Evolutionary conservation across 2,888 invertebrate species (phyloP).

Genomic region (Xylophagus ater): DNA sequence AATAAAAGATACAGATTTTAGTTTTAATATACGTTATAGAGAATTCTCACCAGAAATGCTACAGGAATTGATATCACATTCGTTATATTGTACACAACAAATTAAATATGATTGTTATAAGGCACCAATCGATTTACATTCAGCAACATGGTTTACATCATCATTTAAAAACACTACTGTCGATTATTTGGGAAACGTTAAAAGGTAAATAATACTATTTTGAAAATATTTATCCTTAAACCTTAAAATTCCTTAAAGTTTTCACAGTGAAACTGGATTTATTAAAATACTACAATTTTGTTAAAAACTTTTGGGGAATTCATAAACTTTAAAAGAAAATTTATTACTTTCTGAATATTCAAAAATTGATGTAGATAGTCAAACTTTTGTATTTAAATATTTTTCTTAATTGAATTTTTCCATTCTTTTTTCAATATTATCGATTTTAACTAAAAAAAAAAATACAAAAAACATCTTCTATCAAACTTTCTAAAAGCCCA

Average conservation of each 20-base stretch:
- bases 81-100: conserved; percentile 77
- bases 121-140: conserved; percentile 75
- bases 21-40: conserved; percentile 73
- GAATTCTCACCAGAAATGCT: conserved; percentile 87
- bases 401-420: too few species aligned
- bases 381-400: too few species aligned
- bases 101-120: conserved; percentile 84
- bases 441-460: too few species aligned
- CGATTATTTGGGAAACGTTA: conserved; percentile 74
- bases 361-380: too few species aligned
- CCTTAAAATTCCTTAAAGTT: too few species aligned
- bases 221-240: too few species aligned
- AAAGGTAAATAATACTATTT: conserved; percentile 57
- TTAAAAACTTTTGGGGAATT: too few species aligned
- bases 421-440: too few species aligned
- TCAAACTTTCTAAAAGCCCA: background rate
- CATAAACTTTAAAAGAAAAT: too few species aligned
- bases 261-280: too few species aligned
- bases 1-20: conserved; percentile 66
- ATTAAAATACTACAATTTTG: too few species aligned
- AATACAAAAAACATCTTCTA: background rate
- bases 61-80: conserved; percentile 80
- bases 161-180: conserved; percentile 67
- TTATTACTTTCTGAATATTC: too few species aligned
- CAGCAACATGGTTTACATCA: conserved; percentile 80